These are phyloP conservation scores for Drosophila busckii DNA, from an alignment of 1,140 invertebrate species.

Conservation along the genomic window DNA sequence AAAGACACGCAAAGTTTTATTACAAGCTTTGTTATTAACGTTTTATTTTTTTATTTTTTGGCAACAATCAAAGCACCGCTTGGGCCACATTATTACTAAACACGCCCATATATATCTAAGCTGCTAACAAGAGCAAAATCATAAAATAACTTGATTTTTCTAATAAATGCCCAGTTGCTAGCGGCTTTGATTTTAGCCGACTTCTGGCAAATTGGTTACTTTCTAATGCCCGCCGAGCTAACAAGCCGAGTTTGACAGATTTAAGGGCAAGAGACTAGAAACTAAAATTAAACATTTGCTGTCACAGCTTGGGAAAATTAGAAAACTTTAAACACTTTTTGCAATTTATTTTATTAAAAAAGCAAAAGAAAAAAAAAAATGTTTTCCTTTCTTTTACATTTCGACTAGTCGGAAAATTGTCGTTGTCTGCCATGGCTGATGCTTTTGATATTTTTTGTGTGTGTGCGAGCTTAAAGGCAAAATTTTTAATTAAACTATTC, in stretches of 20 bases:
- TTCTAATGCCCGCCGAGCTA: constrained; percentile 41
- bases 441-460: constrained; percentile 44
- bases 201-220: constrained; percentile 34
- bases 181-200: constrained; percentile 36
- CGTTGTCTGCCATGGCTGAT: constrained; percentile 2
- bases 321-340: constrained; percentile 62
- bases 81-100: too few relatives aligned
- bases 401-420: constrained; percentile 28
- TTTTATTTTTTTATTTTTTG: constrained; percentile 7
- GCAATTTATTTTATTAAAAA: too few relatives aligned
- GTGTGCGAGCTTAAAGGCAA: constrained; percentile 60
- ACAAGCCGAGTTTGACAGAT: constrained; percentile 59
- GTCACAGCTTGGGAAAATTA: constrained; percentile 55
- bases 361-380: too few relatives aligned
- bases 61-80: neutral
- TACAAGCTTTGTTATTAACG: constrained; percentile 33
- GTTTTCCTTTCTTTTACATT: too few relatives aligned
- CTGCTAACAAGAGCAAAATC: constrained; percentile 10
- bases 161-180: constrained; percentile 12
- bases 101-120: constrained; percentile 31
- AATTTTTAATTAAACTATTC: constrained; percentile 76
- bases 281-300: constrained; percentile 58
- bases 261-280: constrained; percentile 45
- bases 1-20: constrained; percentile 12
- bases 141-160: too few relatives aligned